These are phyloP conservation scores for Sphaerophoria taeniata DNA, from an alignment of 2,888 invertebrate genomes.

Conservation along the genomic window DNA sequence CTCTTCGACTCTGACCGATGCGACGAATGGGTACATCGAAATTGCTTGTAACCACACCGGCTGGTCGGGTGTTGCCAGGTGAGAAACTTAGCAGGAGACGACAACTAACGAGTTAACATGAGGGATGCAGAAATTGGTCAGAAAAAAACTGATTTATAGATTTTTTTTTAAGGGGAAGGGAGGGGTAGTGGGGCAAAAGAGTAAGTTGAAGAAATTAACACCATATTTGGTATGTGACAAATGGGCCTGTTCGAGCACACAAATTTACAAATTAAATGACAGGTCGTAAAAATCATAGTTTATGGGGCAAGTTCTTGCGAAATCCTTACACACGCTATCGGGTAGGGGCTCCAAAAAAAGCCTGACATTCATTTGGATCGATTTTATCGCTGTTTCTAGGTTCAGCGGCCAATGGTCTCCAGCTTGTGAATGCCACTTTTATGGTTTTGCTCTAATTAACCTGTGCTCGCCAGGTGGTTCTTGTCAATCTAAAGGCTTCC, in stretches of 20 bases:
- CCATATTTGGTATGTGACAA: constrained; percentile 59
- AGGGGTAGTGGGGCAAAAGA: not conserved
- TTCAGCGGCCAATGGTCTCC: too few relatives aligned
- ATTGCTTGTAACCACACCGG: not conserved
- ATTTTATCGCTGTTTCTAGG: too few relatives aligned
- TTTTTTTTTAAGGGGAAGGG: constrained; percentile 16
- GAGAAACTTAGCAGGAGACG: constrained; percentile 27
- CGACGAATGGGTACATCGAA: not conserved
- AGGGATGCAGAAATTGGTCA: constrained; percentile 50
- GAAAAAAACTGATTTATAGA: constrained; percentile 66
- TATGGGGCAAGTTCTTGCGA: constrained; percentile 7
- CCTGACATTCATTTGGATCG: too few relatives aligned
- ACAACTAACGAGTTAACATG: not conserved
- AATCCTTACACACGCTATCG: too few relatives aligned
- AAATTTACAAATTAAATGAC: constrained; percentile 67
- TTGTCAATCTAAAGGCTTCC: too few relatives aligned
- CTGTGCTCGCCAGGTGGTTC: too few relatives aligned
- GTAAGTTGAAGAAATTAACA: constrained; percentile 40
- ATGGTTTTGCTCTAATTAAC: too few relatives aligned
- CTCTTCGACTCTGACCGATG: too few relatives aligned
- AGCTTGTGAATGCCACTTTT: too few relatives aligned
- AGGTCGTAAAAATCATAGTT: constrained; percentile 54
- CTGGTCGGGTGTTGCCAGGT: constrained; percentile 15
- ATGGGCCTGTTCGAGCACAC: constrained; percentile 49
- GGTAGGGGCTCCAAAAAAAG: too few relatives aligned